Evolutionary conservation across 2,113 vertebrate genomes (phyloP).

Genomic region (Peromyscus polionotus): DNA sequence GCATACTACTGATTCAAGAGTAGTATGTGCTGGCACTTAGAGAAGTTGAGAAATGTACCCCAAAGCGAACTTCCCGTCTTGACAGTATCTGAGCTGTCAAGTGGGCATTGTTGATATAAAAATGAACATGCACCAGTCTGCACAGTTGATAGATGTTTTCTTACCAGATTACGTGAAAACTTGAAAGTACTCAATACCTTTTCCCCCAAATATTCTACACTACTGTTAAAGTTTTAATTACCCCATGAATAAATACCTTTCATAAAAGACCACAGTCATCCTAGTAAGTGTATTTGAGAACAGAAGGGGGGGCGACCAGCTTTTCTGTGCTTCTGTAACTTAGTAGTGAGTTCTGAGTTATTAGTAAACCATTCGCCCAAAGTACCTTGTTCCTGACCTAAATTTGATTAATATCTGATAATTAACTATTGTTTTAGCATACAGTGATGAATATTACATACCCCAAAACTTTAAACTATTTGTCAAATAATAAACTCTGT

Average conservation of each 20-base stretch:
- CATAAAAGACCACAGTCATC: conserved; percentile 18
- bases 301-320: not conserved
- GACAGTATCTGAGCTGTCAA: not conserved
- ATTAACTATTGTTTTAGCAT: conserved; percentile 23
- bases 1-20: not conserved
- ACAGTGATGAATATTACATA: not conserved
- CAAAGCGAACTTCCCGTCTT: not conserved
- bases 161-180: conserved; percentile 34
- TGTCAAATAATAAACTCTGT: conserved; percentile 15
- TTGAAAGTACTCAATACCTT: not conserved
- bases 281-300: conserved; percentile 19
- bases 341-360: conserved; percentile 48
- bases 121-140: not conserved
- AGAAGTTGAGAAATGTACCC: not conserved
- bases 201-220: not conserved
- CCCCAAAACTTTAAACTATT: not conserved
- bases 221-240: conserved; percentile 55
- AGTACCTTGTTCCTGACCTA: conserved; percentile 29
- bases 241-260: conserved; percentile 5
- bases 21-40: not conserved
- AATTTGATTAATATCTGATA: not conserved
- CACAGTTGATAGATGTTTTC: conserved; percentile 3
- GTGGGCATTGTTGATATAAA: not conserved
- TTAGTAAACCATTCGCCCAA: conserved; percentile 1
- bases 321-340: conserved; percentile 45